Evolutionary conservation across 2,113 vertebrate genomes (phyloP).

Genomic region (Nibea albiflora): DNA sequence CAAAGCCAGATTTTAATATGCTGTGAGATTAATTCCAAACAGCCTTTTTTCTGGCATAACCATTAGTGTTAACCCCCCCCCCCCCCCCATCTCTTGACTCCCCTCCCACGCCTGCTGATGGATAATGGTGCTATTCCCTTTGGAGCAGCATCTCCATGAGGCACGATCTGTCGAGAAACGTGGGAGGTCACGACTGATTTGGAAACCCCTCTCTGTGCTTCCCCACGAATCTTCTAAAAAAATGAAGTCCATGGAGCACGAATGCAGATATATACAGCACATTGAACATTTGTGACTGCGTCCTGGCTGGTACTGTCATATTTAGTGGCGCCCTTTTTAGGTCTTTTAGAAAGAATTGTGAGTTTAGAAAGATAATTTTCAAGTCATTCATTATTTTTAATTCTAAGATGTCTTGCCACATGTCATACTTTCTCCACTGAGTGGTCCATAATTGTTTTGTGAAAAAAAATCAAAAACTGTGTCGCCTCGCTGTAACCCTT

Average conservation of each 20-base stretch:
- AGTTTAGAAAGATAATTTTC: neutral
- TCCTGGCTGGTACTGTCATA: neutral
- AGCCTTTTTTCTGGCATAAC: conserved; percentile 72
- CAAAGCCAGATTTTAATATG: conserved; percentile 69
- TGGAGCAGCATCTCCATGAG: conserved; percentile 66
- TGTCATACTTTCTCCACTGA: neutral
- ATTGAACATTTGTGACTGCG: neutral
- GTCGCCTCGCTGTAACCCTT: neutral
- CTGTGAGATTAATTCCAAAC: conserved; percentile 73
- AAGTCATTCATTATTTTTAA: neutral
- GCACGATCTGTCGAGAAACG: conserved; percentile 71
- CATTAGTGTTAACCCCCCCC: conserved; percentile 69
- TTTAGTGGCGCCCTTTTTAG: no score
- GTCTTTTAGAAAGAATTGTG: no score
- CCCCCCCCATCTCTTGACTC: conserved; percentile 56
- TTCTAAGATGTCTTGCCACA: neutral
- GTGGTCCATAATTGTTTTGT: conserved; percentile 4
- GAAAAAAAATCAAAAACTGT: neutral
- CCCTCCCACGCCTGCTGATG: conserved; percentile 74
- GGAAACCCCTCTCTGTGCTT: conserved; percentile 44
- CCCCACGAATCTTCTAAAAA: conserved; percentile 38
- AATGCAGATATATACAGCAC: conserved; percentile 3
- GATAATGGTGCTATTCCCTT: conserved; percentile 75
- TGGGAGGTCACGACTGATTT: conserved; percentile 77
- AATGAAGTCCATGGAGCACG: conserved; percentile 20